Percentiles rank a stretch among this genome's conserved stretches.
Evolutionary conservation across 1,140 invertebrate genomes (phyloP).

Genomic region (Leptinotarsa defecta): DNA sequence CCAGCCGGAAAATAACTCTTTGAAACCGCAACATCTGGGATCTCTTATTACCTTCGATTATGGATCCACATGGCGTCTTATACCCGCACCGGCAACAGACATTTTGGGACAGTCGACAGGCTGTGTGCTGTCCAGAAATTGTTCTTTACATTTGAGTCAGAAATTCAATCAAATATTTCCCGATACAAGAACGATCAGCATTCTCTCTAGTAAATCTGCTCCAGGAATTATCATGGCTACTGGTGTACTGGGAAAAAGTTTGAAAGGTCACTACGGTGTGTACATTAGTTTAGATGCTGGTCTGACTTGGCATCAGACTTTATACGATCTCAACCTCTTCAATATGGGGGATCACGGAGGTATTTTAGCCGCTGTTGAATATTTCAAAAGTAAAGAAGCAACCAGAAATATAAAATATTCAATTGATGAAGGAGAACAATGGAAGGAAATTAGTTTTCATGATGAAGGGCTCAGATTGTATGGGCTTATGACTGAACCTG

Average conservation of each 20-base stretch:
- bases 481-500: constrained; percentile 88
- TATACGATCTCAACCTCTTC: constrained; percentile 85
- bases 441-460: constrained; percentile 73
- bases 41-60: constrained; percentile 89
- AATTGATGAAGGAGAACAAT: constrained; percentile 82
- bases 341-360: constrained; percentile 91
- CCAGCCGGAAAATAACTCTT: constrained; percentile 59
- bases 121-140: constrained; percentile 68
- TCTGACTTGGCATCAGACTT: constrained; percentile 75
- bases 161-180: constrained; percentile 83
- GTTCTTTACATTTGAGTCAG: constrained; percentile 86
- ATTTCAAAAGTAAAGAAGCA: constrained; percentile 73
- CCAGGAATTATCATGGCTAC: constrained; percentile 88
- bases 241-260: constrained; percentile 70
- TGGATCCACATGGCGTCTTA: constrained; percentile 77
- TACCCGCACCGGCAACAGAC: constrained; percentile 71
- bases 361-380: constrained; percentile 80
- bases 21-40: constrained; percentile 74
- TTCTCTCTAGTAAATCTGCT: constrained; percentile 84
- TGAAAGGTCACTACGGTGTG: constrained; percentile 72
- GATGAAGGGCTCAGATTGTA: constrained; percentile 76
- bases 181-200: constrained; percentile 74
- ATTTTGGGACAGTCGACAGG: constrained; percentile 67
- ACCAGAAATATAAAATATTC: constrained; percentile 83
- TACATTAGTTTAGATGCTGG: constrained; percentile 86